phyloP scores from a whole-genome alignment of 2,888 invertebrate species.

The Odontothrips loti region DNA sequence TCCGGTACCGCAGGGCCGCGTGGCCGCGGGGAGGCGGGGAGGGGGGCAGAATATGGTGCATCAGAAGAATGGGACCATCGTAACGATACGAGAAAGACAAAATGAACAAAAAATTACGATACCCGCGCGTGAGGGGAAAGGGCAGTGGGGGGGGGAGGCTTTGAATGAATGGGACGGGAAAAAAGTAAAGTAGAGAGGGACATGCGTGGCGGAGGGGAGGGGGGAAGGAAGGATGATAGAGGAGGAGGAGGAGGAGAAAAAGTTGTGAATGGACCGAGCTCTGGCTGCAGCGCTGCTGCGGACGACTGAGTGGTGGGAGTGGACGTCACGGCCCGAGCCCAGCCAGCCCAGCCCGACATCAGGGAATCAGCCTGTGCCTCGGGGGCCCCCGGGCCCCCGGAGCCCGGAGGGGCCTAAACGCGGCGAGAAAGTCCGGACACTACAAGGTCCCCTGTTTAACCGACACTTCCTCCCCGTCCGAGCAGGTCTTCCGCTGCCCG shows the following conservation, averaged over 20 bases:
- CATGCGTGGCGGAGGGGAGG: not conserved
- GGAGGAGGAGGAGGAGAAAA: not conserved
- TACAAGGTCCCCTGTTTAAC: not conserved
- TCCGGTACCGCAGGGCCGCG: not conserved
- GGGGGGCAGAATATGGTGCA: not conserved
- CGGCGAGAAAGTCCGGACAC: conserved; percentile 7
- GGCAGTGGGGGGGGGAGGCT: not conserved
- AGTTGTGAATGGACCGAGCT: conserved; percentile 20
- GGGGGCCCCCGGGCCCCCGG: too few relatives aligned
- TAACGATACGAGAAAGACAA: conserved; percentile 23
- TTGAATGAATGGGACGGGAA: conserved; percentile 11
- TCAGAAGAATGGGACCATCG: conserved; percentile 18
- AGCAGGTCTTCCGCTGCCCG: too few relatives aligned
- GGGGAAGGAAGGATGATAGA: not conserved
- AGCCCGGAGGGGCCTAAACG: conserved; percentile 7
- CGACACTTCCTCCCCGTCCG: not conserved
- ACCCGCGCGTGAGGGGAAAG: not conserved
- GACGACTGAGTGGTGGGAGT: not conserved
- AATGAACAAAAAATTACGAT: conserved; percentile 27
- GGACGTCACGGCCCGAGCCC: not conserved
- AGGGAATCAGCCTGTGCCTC: not conserved
- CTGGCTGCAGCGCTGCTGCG: not conserved
- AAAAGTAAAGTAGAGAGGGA: not conserved
- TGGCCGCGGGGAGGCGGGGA: not conserved
- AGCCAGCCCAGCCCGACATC: not conserved